Percentiles rank a stretch among this genome's conserved stretches.
phyloP scores from a whole-genome alignment of 2,888 invertebrate species.

The Leptura quadrifasciata region DNA sequence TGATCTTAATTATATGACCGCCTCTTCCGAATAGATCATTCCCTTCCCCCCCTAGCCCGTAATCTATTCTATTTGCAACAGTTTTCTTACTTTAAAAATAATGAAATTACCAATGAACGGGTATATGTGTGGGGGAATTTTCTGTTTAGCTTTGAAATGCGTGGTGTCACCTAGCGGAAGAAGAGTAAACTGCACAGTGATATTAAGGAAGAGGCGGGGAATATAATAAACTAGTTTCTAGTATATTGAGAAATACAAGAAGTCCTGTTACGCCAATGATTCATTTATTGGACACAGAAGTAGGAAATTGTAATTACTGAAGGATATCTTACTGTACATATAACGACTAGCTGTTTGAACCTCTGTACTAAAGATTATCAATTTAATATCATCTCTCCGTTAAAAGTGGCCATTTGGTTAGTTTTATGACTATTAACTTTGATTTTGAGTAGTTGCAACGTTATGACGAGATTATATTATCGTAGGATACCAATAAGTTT shows the following conservation, averaged over 20 bases:
- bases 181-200: too few species aligned
- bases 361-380: conserved; percentile 21
- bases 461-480: not conserved
- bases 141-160: too few species aligned
- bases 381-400: conserved; percentile 11
- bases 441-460: not conserved
- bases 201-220: too few species aligned
- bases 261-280: not conserved
- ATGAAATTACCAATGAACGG: too few species aligned
- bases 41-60: too few species aligned
- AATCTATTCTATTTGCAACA: too few species aligned
- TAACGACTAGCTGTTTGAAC: conserved; percentile 10
- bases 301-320: not conserved
- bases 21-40: too few species aligned
- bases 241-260: not conserved
- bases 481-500: not conserved
- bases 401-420: not conserved
- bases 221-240: too few species aligned
- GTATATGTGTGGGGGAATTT: too few species aligned
- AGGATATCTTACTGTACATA: not conserved
- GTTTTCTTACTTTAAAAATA: too few species aligned
- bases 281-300: not conserved
- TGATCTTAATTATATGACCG: too few species aligned
- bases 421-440: conserved; percentile 10
- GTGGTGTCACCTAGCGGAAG: too few species aligned